Evolutionary conservation across 1,140 invertebrate genomes (phyloP).

Genomic region (Macrostomum lignano): DNA sequence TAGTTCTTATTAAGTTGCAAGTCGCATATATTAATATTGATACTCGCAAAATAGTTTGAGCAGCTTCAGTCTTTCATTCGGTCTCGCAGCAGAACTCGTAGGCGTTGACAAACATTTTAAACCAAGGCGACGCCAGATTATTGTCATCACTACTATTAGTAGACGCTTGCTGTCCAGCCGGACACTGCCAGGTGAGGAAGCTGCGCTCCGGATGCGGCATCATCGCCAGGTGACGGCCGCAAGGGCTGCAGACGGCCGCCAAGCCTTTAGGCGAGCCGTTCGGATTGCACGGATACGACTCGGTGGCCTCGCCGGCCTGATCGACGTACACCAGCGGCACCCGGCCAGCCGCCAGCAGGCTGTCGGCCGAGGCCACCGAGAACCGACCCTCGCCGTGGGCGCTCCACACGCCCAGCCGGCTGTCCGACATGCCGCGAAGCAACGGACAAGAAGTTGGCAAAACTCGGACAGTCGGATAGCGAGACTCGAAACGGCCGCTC

Average conservation of each 20-base stretch:
- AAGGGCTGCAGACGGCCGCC: slow-evolving; percentile 53
- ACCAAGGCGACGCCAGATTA: too few relatives aligned
- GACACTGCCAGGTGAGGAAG: slow-evolving; percentile 53
- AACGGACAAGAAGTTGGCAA: slow-evolving; percentile 39
- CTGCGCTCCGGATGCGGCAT: slow-evolving; percentile 93
- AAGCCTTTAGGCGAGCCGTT: slow-evolving; percentile 42
- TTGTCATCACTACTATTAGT: too few relatives aligned
- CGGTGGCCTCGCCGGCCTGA: slow-evolving; percentile 43
- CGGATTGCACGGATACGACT: slow-evolving; percentile 62
- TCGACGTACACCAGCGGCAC: slow-evolving; percentile 49
- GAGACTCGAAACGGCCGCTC: slow-evolving; percentile 62
- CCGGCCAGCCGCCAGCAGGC: slow-evolving; percentile 35
- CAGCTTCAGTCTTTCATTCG: too few relatives aligned
- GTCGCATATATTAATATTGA: too few relatives aligned
- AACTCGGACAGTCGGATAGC: slow-evolving; percentile 55
- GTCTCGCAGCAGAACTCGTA: too few relatives aligned
- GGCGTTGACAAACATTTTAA: too few relatives aligned
- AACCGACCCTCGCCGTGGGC: slow-evolving; percentile 77
- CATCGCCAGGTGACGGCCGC: slow-evolving; percentile 72
- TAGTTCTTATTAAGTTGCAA: too few relatives aligned
- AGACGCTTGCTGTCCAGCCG: too few relatives aligned
- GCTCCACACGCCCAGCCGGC: slow-evolving; percentile 62
- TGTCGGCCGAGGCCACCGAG: slow-evolving; percentile 28
- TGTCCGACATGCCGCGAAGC: slow-evolving; percentile 53
- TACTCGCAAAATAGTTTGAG: too few relatives aligned